phyloP scores from a whole-genome alignment of 2,888 invertebrate species.

The Muscina levida region DNA sequence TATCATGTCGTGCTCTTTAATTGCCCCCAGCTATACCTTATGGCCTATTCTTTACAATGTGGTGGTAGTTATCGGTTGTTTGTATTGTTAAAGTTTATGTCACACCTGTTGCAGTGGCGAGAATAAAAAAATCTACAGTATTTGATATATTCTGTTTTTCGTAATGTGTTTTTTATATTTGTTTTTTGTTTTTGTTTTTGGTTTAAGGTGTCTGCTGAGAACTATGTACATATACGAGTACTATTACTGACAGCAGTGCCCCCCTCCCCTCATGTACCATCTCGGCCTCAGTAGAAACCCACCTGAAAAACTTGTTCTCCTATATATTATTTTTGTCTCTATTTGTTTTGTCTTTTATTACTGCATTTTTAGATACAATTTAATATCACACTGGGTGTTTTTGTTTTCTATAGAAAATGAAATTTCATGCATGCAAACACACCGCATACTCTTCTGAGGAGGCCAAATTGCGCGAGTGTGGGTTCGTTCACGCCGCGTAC shows the following conservation, averaged over 20 bases:
- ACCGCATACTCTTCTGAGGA: too few relatives aligned
- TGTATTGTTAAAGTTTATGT: conserved; percentile 43
- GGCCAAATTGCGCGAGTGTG: too few relatives aligned
- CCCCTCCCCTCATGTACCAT: neutral
- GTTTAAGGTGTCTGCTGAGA: conserved; percentile 17
- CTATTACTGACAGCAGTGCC: neutral
- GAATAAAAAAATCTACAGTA: neutral
- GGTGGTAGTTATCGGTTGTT: neutral
- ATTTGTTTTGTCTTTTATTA: conserved; percentile 9
- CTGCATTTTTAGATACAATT: neutral
- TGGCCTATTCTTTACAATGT: neutral
- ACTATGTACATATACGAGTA: neutral
- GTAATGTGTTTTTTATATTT: neutral
- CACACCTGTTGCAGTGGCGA: conserved; percentile 58
- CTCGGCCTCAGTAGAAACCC: conserved; percentile 3
- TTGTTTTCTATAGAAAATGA: neutral
- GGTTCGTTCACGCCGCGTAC: too few relatives aligned
- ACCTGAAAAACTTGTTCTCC: conserved; percentile 30
- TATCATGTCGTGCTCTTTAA: too few relatives aligned
- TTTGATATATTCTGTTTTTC: neutral
- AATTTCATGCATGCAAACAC: too few relatives aligned
- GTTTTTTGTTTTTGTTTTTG: neutral
- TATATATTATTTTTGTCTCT: neutral
- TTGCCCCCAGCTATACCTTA: too few relatives aligned
- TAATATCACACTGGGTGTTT: neutral